Conservation (phyloP, 2,797 vertebrate species). For the Phataginus tricuspis region DNA sequence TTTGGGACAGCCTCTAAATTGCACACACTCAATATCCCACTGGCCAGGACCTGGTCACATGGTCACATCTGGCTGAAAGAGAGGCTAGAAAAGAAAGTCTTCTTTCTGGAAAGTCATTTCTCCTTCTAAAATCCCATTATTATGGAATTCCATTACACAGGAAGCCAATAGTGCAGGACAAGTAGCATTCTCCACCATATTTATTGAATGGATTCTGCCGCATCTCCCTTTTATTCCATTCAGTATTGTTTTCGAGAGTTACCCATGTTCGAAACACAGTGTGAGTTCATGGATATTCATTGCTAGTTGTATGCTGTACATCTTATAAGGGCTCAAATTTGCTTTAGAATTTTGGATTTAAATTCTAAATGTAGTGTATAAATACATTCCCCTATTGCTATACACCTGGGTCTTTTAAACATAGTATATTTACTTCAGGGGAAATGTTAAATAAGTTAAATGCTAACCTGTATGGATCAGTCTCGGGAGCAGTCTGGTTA, state of each 20-base stretch:
- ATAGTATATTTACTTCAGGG: slow-evolving; percentile 9
- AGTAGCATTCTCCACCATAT: not conserved
- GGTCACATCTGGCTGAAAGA: not conserved
- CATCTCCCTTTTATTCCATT: not conserved
- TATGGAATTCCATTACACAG: not conserved
- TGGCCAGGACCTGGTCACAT: not conserved
- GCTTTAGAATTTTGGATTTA: slow-evolving; percentile 37
- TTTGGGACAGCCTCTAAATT: not conserved
- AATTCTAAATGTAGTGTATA: slow-evolving; percentile 17
- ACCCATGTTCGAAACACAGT: slow-evolving; percentile 15
- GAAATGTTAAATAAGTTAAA: slow-evolving; percentile 50
- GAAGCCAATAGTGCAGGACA: not conserved
- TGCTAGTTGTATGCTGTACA: not conserved
- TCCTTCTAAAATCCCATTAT: slow-evolving; percentile 36
- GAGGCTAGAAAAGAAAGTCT: slow-evolving; percentile 26
- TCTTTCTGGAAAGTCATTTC: slow-evolving; percentile 17
- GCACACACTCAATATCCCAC: not conserved
- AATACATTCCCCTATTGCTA: not conserved
- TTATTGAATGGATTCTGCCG: not conserved
- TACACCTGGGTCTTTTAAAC: slow-evolving; percentile 52
- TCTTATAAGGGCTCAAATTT: not conserved
- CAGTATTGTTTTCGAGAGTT: not conserved
- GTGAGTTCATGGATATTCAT: not conserved
- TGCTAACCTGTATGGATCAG: slow-evolving; percentile 47
- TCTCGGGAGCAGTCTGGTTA: slow-evolving; percentile 19